phyloP scores from a whole-genome alignment of 2,888 invertebrate species.

The Noctua comes region DNA sequence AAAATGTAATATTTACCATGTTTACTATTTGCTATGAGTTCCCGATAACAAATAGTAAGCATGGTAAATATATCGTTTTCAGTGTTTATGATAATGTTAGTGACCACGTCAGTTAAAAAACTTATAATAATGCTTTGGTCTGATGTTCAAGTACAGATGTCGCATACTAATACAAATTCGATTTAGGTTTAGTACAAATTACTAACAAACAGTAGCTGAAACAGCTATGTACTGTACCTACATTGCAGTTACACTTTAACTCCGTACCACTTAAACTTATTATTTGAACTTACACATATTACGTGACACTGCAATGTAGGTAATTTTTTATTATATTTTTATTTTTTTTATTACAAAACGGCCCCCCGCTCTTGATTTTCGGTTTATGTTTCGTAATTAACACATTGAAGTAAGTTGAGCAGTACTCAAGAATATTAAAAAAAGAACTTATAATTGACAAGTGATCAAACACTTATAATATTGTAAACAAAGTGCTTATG shows the following conservation, averaged over 20 bases:
- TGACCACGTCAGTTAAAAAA: no score
- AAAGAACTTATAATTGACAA: constrained; percentile 2
- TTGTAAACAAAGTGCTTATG: constrained; percentile 33
- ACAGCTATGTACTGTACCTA: background rate
- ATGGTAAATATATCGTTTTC: no score
- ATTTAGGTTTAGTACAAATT: constrained; percentile 40
- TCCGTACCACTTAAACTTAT: background rate
- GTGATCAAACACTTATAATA: constrained; percentile 15
- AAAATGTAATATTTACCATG: no score
- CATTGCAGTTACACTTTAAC: background rate
- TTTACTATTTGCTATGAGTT: no score
- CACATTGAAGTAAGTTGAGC: background rate
- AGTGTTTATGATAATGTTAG: no score
- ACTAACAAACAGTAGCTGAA: constrained; percentile 16
- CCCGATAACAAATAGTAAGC: no score
- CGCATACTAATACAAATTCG: constrained; percentile 24
- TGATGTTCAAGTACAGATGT: constrained; percentile 21
- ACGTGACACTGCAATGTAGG: background rate
- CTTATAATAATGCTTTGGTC: background rate
- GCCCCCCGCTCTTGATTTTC: no score
- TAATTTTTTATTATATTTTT: no score
- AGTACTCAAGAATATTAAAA: background rate
- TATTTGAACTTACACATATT: background rate
- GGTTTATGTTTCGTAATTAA: background rate
- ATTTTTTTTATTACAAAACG: no score